A percentile compares a stretch with the other conserved stretches of the same genome.
phyloP scores from a whole-genome alignment of 2,113 vertebrate genomes.

The Strix aluco region DNA sequence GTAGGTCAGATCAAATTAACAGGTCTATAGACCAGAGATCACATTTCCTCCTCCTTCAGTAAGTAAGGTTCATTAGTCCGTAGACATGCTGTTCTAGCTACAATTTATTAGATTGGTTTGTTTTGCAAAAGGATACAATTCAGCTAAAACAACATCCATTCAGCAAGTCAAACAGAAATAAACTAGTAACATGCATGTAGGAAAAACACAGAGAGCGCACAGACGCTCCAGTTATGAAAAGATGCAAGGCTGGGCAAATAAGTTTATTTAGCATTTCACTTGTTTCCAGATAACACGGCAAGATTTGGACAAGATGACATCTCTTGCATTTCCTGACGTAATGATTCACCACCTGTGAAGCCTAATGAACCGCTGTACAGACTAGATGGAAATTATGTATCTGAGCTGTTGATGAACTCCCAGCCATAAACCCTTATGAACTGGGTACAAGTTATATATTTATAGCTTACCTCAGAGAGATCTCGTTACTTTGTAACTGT shows the following conservation, averaged over 20 bases:
- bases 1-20: conserved; percentile 40
- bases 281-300: background rate
- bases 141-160: background rate
- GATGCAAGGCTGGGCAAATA: background rate
- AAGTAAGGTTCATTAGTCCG: conserved; percentile 23
- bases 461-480: background rate
- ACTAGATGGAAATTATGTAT: background rate
- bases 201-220: background rate
- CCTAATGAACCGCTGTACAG: background rate
- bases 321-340: background rate
- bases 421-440: background rate
- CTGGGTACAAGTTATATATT: background rate
- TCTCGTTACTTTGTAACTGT: background rate
- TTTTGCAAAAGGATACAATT: background rate
- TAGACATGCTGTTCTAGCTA: background rate
- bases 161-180: background rate
- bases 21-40: conserved; percentile 2
- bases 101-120: background rate
- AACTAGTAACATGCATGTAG: background rate
- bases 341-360: background rate
- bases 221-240: background rate
- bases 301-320: background rate
- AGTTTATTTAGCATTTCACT: background rate
- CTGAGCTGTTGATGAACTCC: background rate
- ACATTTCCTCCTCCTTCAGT: conserved; percentile 3